Evolutionary conservation across 1,140 invertebrate species (phyloP).

Genomic region (Cardiocondyla obscurior): DNA sequence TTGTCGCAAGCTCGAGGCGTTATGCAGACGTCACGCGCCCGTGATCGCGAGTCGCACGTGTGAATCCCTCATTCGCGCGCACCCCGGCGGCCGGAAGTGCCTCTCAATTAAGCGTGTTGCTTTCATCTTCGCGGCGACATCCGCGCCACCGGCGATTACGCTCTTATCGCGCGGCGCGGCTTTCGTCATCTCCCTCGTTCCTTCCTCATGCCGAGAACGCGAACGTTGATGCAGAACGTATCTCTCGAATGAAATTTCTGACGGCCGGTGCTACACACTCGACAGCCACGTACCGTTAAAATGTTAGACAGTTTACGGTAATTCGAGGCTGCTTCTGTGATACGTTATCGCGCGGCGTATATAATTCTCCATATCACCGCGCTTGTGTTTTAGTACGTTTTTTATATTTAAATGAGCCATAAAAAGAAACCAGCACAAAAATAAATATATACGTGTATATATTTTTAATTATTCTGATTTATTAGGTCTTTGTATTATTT

Average conservation of each 20-base stretch:
- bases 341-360: neutral
- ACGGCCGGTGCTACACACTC: too few species aligned
- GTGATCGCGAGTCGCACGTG: neutral
- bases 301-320: neutral
- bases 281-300: neutral
- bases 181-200: neutral
- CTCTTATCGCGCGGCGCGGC: neutral
- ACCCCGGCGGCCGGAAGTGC: neutral
- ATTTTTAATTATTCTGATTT: too few species aligned
- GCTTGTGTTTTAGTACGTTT: too few species aligned
- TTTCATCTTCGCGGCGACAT: neutral
- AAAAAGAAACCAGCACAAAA: too few species aligned
- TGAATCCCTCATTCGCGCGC: conserved; percentile 16
- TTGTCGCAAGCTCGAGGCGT: too few species aligned
- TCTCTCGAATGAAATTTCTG: neutral
- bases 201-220: neutral
- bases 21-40: neutral
- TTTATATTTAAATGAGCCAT: too few species aligned
- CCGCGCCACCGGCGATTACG: neutral
- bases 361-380: too few species aligned
- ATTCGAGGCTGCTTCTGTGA: neutral
- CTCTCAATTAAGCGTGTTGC: conserved; percentile 14
- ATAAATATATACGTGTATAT: too few species aligned
- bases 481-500: neutral
- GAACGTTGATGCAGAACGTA: neutral